Base-by-base conservation (phyloP, 2,113 vertebrate species). In the Mus pahari region DNA sequence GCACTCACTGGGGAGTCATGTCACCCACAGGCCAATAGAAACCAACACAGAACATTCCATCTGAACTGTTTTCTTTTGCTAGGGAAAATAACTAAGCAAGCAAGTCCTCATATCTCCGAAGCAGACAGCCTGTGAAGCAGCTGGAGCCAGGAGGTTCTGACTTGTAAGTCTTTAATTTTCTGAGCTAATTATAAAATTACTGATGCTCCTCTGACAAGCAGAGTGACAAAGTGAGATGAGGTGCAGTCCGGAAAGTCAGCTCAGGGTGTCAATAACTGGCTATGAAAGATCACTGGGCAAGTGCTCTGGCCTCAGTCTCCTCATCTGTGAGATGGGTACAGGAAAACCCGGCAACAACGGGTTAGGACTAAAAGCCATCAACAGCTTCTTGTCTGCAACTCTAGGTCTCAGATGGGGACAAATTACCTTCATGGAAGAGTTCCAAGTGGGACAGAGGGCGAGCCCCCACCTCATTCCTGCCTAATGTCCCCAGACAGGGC, bases 291-390 rank as follows among this genome's bases (percentile, higher is more conserved):
- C 88, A 24, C 50, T 45, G 62, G 81, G n/a, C 28, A 20, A 26
- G 10, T 24, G 24, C 87, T 60, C 60, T 66, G 68, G 74, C 55
- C 79, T 94, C 74, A 7, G 26, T 64, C 33, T 48, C 91, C 22
- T 78, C 81, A 89, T 81, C 64, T 88, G 24, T 55, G 86, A 88
- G 83, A 84, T 71, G 81, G 75, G 48, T 68, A 68, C 11, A 89
- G 70, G 48, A 82, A 92, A 91, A 66, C 13, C 19, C 2, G 39
- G 55, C 11, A 45, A 48, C 33, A 55, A 55, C 33, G 74, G 14
- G 1, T 55, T 90, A 62, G 68, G 31, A 74, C 48, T 33, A 28
- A 94, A 94, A 89, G 45, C 74, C 45, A 70, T 6, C 2, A 24
- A 89, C 22, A 75, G 16, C 7, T 26, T 83, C 31, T 70, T 33